phyloP scores from a whole-genome alignment of 2,888 invertebrate genomes.

The Phytoseiulus persimilis region DNA sequence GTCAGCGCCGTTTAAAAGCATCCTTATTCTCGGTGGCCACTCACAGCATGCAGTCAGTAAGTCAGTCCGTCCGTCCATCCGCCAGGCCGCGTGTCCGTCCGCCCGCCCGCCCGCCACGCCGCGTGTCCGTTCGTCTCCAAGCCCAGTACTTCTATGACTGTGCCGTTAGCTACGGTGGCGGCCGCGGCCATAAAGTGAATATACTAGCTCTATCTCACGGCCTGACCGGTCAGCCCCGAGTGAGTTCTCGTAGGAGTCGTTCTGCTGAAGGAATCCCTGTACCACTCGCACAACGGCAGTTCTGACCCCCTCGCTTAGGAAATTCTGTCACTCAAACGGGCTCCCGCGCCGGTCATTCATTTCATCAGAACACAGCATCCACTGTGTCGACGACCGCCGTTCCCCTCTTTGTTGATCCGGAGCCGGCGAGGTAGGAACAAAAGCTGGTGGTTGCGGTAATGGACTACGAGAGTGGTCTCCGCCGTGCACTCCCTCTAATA shows the following conservation, averaged over 20 bases:
- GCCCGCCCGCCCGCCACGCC: too few species aligned
- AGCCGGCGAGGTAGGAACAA: neutral
- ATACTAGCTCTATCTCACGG: neutral
- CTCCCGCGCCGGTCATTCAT: neutral
- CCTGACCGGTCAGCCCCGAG: neutral
- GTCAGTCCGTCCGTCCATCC: neutral
- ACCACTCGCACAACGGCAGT: neutral
- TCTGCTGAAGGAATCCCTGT: neutral
- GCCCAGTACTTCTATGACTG: neutral
- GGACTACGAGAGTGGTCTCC: neutral
- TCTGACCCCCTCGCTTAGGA: neutral
- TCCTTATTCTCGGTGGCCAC: neutral
- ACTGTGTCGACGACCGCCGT: neutral
- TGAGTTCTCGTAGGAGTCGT: neutral
- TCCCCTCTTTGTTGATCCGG: neutral
- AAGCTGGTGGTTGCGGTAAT: neutral
- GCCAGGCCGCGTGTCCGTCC: too few species aligned
- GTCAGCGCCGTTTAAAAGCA: constrained; percentile 5
- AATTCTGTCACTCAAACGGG: neutral
- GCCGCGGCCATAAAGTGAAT: neutral
- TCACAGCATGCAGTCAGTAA: neutral
- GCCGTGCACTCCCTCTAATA: neutral
- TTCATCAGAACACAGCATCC: neutral
- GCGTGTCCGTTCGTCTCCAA: too few species aligned
- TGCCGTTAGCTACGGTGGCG: neutral